Evolutionary conservation across 1,140 invertebrate species (phyloP).

Genomic region (Polypedilum vanderplanki): DNA sequence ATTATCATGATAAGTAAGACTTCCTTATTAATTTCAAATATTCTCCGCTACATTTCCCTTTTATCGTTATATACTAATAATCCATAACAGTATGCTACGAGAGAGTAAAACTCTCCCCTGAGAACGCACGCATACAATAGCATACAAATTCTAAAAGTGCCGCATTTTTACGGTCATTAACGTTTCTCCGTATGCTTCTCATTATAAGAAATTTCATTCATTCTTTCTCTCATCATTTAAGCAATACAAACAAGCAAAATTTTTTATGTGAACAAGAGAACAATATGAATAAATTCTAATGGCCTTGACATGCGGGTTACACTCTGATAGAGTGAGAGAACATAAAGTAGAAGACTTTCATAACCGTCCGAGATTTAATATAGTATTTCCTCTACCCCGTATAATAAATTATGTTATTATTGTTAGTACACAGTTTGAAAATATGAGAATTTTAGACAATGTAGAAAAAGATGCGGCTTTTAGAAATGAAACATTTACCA

Average conservation of each 20-base stretch:
- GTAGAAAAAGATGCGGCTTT: background rate
- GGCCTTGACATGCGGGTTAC: conserved; percentile 28
- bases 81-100: background rate
- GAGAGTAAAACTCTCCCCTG: background rate
- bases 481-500: background rate
- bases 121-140: too few relatives aligned
- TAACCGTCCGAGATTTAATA: background rate
- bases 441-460: background rate
- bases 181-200: conserved; percentile 13
- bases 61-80: too few relatives aligned
- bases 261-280: background rate
- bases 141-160: background rate
- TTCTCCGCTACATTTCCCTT: too few relatives aligned
- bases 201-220: background rate
- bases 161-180: conserved; percentile 15
- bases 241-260: background rate
- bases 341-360: background rate
- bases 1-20: too few relatives aligned
- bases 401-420: background rate
- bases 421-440: too few relatives aligned
- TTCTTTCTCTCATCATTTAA: background rate
- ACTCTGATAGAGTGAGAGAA: background rate
- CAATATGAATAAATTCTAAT: conserved; percentile 2
- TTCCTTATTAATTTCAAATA: too few relatives aligned
- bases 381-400: background rate